Percentiles rank a stretch among this genome's conserved stretches.
Conservation (phyloP, 2,888 invertebrate species). For the Augiades crinisus region DNA sequence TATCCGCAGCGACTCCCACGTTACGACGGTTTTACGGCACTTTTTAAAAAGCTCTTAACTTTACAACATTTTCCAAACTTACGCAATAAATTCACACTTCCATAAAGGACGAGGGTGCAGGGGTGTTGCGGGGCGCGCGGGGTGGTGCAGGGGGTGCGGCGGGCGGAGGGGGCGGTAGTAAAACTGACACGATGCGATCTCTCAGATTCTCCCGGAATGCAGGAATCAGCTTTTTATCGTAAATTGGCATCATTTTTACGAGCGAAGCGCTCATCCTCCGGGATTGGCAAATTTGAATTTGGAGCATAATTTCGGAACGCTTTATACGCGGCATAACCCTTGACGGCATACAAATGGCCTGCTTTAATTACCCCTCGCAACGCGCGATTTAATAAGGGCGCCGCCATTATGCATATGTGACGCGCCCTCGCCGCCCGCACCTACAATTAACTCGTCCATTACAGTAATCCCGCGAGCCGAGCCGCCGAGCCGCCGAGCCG, state of each 20-base stretch:
- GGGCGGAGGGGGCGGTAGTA: conserved; percentile 31
- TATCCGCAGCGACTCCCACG: conserved; percentile 28
- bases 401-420: conserved; percentile 24
- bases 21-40: conserved; percentile 39
- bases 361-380: conserved; percentile 37
- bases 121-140: too few species aligned
- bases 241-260: conserved; percentile 54
- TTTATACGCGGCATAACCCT: conserved; percentile 22
- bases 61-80: conserved; percentile 41
- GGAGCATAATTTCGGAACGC: conserved; percentile 32
- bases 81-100: conserved; percentile 48
- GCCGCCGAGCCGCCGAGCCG: neutral
- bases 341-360: conserved; percentile 37
- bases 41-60: conserved; percentile 48
- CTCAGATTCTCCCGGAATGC: conserved; percentile 40
- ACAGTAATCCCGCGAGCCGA: neutral
- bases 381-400: conserved; percentile 13
- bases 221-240: conserved; percentile 51
- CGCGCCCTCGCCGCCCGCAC: conserved; percentile 2
- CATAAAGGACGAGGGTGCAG: conserved; percentile 31
- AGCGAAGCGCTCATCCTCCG: conserved; percentile 37
- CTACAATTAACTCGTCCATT: conserved; percentile 11
- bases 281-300: conserved; percentile 40
- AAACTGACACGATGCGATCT: conserved; percentile 39
- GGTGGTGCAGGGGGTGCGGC: conserved; percentile 12